A percentile compares a stretch with the other conserved stretches of the same genome.
phyloP scores from a whole-genome alignment of 2,113 vertebrate species.

The Parotia lawesii region DNA sequence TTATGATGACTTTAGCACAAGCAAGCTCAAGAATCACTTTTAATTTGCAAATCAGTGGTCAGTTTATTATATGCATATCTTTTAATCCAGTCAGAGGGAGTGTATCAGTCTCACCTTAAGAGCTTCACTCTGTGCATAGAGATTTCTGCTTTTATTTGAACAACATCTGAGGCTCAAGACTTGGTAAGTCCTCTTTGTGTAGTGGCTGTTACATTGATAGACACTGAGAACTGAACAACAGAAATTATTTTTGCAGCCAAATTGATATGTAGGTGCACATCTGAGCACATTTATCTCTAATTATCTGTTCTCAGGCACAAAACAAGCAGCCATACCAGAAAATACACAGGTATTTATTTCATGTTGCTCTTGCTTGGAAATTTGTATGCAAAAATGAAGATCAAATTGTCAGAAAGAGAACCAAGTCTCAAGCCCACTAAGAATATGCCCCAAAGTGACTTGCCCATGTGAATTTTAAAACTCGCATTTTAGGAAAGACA shows the following conservation, averaged over 20 bases:
- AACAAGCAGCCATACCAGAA: background rate
- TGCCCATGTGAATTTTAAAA: background rate
- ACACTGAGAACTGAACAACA: background rate
- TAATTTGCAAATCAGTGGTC: background rate
- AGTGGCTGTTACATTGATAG: background rate
- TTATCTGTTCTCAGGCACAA: slow-evolving; percentile 13
- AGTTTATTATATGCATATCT: background rate
- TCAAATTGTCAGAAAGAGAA: background rate
- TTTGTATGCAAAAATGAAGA: background rate
- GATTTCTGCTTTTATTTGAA: background rate
- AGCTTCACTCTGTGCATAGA: background rate
- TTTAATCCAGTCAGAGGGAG: background rate
- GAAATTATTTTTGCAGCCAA: slow-evolving; percentile 16
- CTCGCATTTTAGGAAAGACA: background rate
- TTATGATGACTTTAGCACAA: background rate
- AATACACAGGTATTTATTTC: background rate
- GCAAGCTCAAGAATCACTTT: background rate
- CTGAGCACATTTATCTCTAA: slow-evolving; percentile 25
- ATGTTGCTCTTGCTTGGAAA: background rate
- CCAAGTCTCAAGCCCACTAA: background rate
- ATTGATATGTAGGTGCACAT: slow-evolving; percentile 21
- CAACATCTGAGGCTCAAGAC: background rate
- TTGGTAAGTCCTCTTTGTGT: background rate
- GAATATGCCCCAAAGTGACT: background rate
- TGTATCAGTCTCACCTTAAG: background rate